Percentiles rank a stretch among this genome's conserved stretches.
Evolutionary conservation across 2,797 vertebrate species (phyloP).

Genomic region (Acanthurus tractus): DNA sequence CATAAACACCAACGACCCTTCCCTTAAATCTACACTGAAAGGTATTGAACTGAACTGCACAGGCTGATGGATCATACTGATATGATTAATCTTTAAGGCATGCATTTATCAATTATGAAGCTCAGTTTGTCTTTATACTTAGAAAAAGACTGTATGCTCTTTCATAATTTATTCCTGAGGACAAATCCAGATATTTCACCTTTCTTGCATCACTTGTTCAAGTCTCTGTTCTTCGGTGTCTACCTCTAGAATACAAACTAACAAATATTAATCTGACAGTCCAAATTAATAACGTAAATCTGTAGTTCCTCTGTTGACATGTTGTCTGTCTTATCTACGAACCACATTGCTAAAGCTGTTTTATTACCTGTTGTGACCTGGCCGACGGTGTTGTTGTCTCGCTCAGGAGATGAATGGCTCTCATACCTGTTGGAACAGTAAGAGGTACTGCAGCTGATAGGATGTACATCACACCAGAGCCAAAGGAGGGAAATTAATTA

Average conservation of each 20-base stretch:
- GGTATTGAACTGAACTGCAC: not conserved
- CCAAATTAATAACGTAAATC: constrained; percentile 13
- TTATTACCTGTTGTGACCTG: constrained; percentile 30
- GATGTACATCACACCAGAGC: constrained; percentile 28
- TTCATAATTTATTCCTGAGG: constrained; percentile 28
- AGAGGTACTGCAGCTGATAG: constrained; percentile 50
- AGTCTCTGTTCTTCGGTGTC: constrained; percentile 16
- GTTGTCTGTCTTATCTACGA: constrained; percentile 2
- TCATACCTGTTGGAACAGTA: constrained; percentile 36
- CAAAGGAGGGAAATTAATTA: constrained; percentile 56
- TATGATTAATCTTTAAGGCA: not conserved
- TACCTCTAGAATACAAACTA: constrained; percentile 35
- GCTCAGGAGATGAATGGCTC: constrained; percentile 54
- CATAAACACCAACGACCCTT: not conserved
- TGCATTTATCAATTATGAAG: constrained; percentile 20
- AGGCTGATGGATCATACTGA: not conserved
- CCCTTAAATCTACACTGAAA: not conserved
- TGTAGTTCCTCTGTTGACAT: constrained; percentile 15
- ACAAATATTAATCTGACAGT: constrained; percentile 45
- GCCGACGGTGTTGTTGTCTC: constrained; percentile 22
- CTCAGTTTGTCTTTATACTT: constrained; percentile 27
- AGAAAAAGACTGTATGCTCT: constrained; percentile 10
- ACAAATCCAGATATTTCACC: constrained; percentile 40
- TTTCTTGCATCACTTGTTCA: constrained; percentile 56
- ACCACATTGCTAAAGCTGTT: not conserved